Evolutionary conservation across 2,888 invertebrate species (phyloP).

Genomic region (Terebella lapidaria): DNA sequence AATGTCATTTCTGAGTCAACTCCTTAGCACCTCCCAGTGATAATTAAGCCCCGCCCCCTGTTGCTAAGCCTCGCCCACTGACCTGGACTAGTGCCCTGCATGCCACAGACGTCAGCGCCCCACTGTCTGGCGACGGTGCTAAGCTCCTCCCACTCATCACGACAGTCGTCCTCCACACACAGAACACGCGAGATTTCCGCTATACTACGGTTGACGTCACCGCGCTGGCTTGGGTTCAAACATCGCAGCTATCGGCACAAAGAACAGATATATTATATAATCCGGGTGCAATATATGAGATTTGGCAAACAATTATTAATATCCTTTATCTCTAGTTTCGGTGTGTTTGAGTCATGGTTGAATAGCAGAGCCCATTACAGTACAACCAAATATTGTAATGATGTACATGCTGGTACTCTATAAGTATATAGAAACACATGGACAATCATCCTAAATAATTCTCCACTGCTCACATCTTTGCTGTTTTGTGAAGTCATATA

Average conservation of each 20-base stretch:
- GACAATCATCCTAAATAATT: too few species aligned
- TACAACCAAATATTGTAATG: too few species aligned
- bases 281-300: too few species aligned
- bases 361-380: too few species aligned
- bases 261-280: too few species aligned
- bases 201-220: conserved; percentile 15
- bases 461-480: conserved; percentile 15
- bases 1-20: background rate
- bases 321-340: too few species aligned
- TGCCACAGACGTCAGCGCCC: background rate
- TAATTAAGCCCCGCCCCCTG: too few species aligned
- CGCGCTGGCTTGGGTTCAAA: conserved; percentile 16
- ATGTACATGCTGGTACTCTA: too few species aligned
- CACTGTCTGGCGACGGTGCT: background rate
- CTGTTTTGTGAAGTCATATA: conserved; percentile 13
- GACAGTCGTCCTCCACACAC: background rate
- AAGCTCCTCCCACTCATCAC: background rate
- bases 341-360: too few species aligned
- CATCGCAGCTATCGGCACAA: conserved; percentile 6
- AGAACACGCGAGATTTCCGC: conserved; percentile 1
- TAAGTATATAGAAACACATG: too few species aligned
- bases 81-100: background rate
- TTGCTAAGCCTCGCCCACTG: too few species aligned
- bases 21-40: background rate
- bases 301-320: too few species aligned